Evolutionary conservation across 2,113 vertebrate genomes (phyloP).

Genomic region (Gasterosteus aculeatus): DNA sequence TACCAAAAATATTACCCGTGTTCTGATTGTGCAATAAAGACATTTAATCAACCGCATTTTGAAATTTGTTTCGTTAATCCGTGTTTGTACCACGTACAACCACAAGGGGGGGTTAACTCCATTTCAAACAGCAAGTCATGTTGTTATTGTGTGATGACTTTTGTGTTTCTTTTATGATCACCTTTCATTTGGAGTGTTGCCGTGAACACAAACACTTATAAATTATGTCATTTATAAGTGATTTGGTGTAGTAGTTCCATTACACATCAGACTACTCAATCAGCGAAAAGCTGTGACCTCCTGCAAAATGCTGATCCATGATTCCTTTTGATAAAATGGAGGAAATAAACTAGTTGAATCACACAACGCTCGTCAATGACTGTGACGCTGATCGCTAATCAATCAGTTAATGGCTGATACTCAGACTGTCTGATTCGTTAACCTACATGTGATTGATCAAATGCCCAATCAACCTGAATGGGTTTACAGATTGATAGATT

Average conservation of each 20-base stretch:
- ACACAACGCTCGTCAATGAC: not conserved
- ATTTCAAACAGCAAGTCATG: not conserved
- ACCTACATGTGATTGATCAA: not conserved
- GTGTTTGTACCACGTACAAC: not conserved
- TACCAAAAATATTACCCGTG: constrained; percentile 42
- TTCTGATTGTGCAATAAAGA: constrained; percentile 57
- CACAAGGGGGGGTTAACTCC: constrained; percentile 44
- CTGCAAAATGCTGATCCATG: constrained; percentile 7
- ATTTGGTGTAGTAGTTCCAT: not conserved
- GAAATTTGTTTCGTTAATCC: not conserved
- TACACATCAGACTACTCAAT: not conserved
- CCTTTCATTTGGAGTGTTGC: not conserved
- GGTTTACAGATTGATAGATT: not conserved
- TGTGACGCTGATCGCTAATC: not conserved
- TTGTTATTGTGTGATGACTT: not conserved
- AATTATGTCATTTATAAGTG: not conserved
- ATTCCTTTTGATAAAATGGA: constrained; percentile 1
- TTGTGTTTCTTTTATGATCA: not conserved
- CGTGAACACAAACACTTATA: not conserved
- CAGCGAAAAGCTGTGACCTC: not conserved
- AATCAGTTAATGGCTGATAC: not conserved
- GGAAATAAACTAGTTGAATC: constrained; percentile 6
- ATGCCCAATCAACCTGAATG: not conserved
- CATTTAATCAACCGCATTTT: not conserved
- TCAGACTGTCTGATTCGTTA: constrained; percentile 10